These are phyloP conservation scores for Cephus cinctus DNA, from an alignment of 1,140 invertebrate species.

Conservation along the genomic window DNA sequence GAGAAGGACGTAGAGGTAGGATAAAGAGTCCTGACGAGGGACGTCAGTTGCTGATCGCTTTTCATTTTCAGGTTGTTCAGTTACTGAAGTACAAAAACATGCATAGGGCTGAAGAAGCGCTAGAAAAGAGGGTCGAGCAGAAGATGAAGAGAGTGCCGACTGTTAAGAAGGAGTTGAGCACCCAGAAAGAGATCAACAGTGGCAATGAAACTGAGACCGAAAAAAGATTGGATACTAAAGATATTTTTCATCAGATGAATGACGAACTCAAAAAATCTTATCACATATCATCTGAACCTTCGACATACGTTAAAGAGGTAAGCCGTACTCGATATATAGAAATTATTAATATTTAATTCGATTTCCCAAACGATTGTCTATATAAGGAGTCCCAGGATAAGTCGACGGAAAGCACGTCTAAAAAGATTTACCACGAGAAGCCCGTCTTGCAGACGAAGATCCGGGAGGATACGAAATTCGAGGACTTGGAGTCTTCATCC, in stretches of 20 bases:
- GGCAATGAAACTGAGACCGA: constrained; percentile 33
- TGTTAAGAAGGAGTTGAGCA: constrained; percentile 48
- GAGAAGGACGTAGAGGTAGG: constrained; percentile 15
- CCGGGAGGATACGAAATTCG: too few species aligned
- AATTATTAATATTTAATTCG: too few species aligned
- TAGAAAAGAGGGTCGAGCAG: constrained; percentile 5
- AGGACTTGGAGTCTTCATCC: constrained; percentile 5
- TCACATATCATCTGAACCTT: too few species aligned
- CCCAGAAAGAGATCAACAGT: constrained; percentile 40
- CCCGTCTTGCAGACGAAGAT: too few species aligned
- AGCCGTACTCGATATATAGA: too few species aligned
- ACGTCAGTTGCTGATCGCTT: not conserved
- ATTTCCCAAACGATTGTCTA: too few species aligned
- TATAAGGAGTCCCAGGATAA: too few species aligned
- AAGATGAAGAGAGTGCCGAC: constrained; percentile 46
- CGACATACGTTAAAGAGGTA: too few species aligned
- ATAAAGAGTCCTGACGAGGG: constrained; percentile 10
- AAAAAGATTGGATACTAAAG: constrained; percentile 6
- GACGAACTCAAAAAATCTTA: not conserved
- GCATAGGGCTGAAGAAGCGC: constrained; percentile 8
- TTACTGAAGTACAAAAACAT: constrained; percentile 32
- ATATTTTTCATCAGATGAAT: not conserved
- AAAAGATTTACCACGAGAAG: too few species aligned
- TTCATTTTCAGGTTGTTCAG: constrained; percentile 31
- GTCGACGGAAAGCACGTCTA: too few species aligned